A percentile compares a stretch with the other conserved stretches of the same genome.
These are phyloP conservation scores for Vidua chalybeata DNA, from an alignment of 2,113 vertebrate species.

Conservation along the genomic window DNA sequence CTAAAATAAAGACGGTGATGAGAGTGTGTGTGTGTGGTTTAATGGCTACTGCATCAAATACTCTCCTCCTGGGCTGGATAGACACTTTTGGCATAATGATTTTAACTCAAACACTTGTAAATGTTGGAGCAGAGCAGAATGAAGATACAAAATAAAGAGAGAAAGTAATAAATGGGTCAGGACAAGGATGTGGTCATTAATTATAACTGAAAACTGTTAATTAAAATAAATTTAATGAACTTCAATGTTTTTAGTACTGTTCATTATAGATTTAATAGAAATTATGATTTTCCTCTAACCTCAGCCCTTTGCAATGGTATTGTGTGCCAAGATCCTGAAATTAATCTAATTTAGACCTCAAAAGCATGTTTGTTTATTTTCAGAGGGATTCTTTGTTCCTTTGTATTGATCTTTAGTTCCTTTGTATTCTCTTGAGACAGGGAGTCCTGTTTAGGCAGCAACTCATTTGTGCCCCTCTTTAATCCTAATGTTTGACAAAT, in stretches of 20 bases:
- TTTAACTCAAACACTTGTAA: background rate
- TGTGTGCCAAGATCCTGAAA: background rate
- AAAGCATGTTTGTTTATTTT: background rate
- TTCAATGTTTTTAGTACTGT: fast-evolving
- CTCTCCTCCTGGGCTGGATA: background rate
- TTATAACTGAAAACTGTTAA: background rate
- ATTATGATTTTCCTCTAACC: background rate
- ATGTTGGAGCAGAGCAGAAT: background rate
- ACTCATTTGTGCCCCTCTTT: background rate
- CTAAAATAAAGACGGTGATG: background rate
- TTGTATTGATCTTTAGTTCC: background rate
- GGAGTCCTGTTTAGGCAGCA: background rate
- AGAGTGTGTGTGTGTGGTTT: background rate
- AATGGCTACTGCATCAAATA: background rate
- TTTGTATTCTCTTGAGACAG: background rate
- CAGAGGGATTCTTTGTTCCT: background rate
- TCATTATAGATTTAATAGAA: background rate
- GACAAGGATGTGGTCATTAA: background rate
- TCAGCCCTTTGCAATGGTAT: background rate
- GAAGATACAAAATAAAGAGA: background rate
- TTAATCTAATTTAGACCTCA: background rate
- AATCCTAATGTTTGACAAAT: background rate
- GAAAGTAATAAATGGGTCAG: background rate
- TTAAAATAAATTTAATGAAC: background rate
- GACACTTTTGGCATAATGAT: background rate